Conservation (phyloP, 2,113 vertebrate genomes). For the Forbesichthys agassizii region DNA sequence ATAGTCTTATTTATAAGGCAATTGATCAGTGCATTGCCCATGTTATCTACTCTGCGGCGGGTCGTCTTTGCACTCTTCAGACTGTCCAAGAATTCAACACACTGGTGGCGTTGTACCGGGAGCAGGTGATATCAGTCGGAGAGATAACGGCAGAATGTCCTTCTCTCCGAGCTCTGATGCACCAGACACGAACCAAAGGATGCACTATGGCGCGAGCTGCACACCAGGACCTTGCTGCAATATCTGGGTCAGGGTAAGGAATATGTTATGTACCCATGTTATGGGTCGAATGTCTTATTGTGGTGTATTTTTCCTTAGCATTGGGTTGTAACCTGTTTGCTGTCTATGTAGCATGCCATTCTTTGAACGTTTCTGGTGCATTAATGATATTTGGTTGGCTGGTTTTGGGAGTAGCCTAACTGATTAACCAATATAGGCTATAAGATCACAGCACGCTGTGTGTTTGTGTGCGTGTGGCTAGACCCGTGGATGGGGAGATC, state of each 20-base stretch:
- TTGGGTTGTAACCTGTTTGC: neutral
- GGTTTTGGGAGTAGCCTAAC: no score
- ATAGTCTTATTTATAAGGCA: no score
- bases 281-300: no score
- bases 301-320: neutral
- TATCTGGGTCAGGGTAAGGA: constrained; percentile 84
- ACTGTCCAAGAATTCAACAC: constrained; percentile 98
- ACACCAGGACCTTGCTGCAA: constrained; percentile 89
- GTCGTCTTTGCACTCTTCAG: constrained; percentile 76
- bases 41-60: neutral
- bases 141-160: constrained; percentile 88
- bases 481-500: constrained; percentile 95
- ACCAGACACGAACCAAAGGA: constrained; percentile 88
- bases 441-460: neutral
- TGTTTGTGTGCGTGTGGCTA: constrained; percentile 56
- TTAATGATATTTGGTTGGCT: no score
- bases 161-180: constrained; percentile 88
- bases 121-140: constrained; percentile 94
- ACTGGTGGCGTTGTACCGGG: constrained; percentile 92
- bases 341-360: neutral
- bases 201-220: constrained; percentile 91
- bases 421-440: no score
- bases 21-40: no score
- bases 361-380: no score
- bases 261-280: no score